These are phyloP conservation scores for Nansenia antarctica DNA, from an alignment of 2,113 vertebrate species.

Conservation along the genomic window DNA sequence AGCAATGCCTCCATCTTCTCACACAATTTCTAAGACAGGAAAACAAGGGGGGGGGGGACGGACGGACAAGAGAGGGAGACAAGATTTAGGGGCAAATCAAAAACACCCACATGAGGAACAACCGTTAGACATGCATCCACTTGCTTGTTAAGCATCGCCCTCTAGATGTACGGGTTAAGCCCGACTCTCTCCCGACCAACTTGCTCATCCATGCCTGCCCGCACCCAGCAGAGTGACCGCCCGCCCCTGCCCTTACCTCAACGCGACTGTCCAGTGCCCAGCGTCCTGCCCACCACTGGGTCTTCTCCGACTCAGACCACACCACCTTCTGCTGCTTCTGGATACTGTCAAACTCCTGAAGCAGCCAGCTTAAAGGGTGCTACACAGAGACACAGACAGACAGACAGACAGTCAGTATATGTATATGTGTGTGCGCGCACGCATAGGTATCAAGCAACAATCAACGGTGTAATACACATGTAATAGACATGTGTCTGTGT, in stretches of 20 bases:
- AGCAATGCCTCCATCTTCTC: conserved; percentile 79
- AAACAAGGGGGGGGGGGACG: background rate
- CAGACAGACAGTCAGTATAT: background rate
- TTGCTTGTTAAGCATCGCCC: background rate
- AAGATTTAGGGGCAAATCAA: background rate
- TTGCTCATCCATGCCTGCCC: no score
- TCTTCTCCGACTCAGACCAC: conserved; percentile 80
- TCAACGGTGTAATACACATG: background rate
- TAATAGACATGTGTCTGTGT: background rate
- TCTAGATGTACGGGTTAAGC: background rate
- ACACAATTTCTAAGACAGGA: conserved; percentile 77
- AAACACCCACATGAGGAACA: background rate
- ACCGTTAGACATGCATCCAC: background rate
- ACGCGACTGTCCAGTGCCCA: conserved; percentile 80
- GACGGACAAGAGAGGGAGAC: background rate
- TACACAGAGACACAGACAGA: conserved; percentile 42
- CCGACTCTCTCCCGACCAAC: no score
- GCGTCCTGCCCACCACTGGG: conserved; percentile 87
- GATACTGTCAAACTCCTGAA: conserved; percentile 83
- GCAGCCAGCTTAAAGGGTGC: conserved; percentile 67
- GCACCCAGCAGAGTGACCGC: no score
- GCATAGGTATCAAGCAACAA: background rate
- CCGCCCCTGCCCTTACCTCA: conserved; percentile 76
- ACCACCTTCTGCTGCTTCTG: conserved; percentile 85
- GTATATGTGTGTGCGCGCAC: no score